Percentiles rank a stretch among this genome's conserved stretches.
Conservation (phyloP, 1,140 invertebrate genomes). For the Phymastichus coffea region DNA sequence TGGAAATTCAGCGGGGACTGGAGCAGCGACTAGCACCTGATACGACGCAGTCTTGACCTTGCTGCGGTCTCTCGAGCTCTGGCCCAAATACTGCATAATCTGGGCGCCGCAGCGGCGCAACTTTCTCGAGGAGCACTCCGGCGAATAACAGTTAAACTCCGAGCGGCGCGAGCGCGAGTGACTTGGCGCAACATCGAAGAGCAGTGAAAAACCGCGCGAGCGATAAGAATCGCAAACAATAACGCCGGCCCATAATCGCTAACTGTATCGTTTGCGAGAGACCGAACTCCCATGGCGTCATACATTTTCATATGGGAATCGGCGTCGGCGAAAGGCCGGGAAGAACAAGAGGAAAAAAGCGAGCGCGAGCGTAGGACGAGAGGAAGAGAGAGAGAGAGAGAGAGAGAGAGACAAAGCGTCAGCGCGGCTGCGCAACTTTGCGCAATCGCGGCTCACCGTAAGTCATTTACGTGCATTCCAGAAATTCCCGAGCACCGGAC, state of each 20-base stretch:
- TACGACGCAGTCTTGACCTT: no score
- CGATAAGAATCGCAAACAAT: slow-evolving; percentile 3
- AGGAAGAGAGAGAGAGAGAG: neutral
- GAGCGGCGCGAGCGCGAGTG: no score
- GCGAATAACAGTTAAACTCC: no score
- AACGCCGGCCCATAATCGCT: neutral
- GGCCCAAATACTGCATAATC: no score
- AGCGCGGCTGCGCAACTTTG: slow-evolving; percentile 2
- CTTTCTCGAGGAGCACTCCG: no score
- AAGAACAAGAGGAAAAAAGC: neutral
- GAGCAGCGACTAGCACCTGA: no score
- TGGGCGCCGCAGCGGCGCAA: no score
- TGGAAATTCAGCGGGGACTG: no score
- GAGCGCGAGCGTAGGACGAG: neutral
- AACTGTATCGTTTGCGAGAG: no score
- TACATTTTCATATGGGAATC: slow-evolving; percentile 19
- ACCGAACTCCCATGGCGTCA: neutral
- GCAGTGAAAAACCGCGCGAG: neutral
- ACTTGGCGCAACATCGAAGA: slow-evolving; percentile 1
- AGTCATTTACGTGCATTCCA: slow-evolving; percentile 25
- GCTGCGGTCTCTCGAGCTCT: no score
- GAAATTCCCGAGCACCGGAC: slow-evolving; percentile 11
- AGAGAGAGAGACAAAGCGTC: neutral
- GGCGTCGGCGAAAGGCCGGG: no score
- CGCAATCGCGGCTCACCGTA: neutral